Base-by-base conservation (phyloP, 2,888 invertebrate species). In the Cephus runcator region DNA sequence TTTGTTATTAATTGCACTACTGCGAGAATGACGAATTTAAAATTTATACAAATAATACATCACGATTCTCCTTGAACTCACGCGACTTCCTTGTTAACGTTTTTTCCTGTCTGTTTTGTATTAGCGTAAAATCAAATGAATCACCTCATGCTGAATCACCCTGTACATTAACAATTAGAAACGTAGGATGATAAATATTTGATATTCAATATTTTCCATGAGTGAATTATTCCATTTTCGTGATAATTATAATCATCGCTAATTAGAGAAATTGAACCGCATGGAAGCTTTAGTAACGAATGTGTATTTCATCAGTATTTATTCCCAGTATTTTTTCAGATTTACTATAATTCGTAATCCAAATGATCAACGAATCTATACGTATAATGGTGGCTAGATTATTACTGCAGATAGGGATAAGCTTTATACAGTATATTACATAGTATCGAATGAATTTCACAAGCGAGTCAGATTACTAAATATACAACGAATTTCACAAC, bases 371-470 rank as follows among this genome's bases (percentile, higher is more conserved):
- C 2, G 56, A 56, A 23, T 23, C 23, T 56, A 23, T 23, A 12
- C 23, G 56, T 23, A 9, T 56, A 56, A 56, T 56, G 23, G 23
- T 56, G 56, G 23, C 23, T 56, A 9, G 23, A 23, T 56, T 56
- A 56, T 56, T 56, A 56, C 23, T 56, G 56, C 23, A 74, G 12
- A 73, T 76, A 68, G 69, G 34, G 71, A 77, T 56, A n/a, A 71
- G 73, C 36, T 69, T 78, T 36, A 76, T 40, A 56, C 34, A 71
- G 56, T 76, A 77, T 73, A 80, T 76, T 75, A 74, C 56, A 76
- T 69, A 69, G 76, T 79, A 77, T 80, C 74, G 73, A 80, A 40
- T 73, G 75, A 74, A 69, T 31, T 73, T 77, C n/a, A 73, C 40
- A 75, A 73, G 80, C 77, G 69, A 77, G 33, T 74, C 74, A 75